phyloP scores from a whole-genome alignment of 2,888 invertebrate genomes.

The Polietes domitor region DNA sequence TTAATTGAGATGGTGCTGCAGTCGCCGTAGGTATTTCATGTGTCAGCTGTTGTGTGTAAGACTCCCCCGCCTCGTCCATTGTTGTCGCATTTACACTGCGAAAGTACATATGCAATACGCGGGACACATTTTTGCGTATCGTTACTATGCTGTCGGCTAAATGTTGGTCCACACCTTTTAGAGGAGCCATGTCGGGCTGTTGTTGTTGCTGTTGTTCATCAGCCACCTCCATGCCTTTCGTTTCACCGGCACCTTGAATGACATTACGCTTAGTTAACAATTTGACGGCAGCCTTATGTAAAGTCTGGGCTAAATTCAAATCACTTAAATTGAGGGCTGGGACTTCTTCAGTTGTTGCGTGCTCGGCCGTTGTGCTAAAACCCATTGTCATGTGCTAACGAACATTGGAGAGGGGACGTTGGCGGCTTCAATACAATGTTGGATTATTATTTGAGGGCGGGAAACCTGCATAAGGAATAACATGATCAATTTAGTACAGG shows the following conservation, averaged over 20 bases:
- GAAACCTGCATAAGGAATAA: conserved; percentile 3
- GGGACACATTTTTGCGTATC: conserved; percentile 70
- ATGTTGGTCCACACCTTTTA: conserved; percentile 54
- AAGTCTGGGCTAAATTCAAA: conserved; percentile 51
- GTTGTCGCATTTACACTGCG: conserved; percentile 65
- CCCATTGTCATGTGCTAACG: conserved; percentile 58
- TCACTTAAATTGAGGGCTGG: conserved; percentile 40
- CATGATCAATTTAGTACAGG: neutral
- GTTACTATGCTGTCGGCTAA: conserved; percentile 70
- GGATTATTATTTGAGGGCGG: neutral
- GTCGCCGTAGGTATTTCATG: neutral
- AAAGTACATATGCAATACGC: conserved; percentile 70
- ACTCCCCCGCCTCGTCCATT: conserved; percentile 15
- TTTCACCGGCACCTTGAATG: neutral
- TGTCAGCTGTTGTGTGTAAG: conserved; percentile 18
- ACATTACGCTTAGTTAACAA: conserved; percentile 47
- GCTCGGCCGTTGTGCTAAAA: conserved; percentile 32
- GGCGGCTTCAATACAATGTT: neutral
- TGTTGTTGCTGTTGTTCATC: conserved; percentile 50
- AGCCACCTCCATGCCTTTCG: conserved; percentile 1
- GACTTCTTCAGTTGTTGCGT: neutral
- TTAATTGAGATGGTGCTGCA: conserved; percentile 28
- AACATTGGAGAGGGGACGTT: conserved; percentile 34
- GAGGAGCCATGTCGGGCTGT: neutral
- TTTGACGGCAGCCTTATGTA: conserved; percentile 45